Evolutionary conservation across 2,113 vertebrate species (phyloP).

Genomic region (Lepus timidus): DNA sequence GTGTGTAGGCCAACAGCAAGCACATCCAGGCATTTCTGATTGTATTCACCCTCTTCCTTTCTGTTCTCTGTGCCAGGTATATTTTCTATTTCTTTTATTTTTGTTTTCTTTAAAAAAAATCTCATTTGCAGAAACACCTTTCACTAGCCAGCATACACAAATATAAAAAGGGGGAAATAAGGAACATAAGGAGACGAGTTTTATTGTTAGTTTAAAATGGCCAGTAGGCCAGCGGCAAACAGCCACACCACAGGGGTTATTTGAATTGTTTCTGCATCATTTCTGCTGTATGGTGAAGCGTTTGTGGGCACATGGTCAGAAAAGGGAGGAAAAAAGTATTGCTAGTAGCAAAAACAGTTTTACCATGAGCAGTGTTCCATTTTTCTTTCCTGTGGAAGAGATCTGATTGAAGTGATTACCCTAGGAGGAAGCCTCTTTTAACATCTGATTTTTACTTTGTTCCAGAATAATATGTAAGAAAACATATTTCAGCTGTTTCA

Average conservation of each 20-base stretch:
- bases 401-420: constrained; percentile 2
- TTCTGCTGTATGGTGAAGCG: not conserved
- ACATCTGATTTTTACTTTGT: constrained; percentile 31
- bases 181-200: constrained; percentile 35
- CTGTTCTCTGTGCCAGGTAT: not conserved
- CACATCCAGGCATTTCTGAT: constrained; percentile 19
- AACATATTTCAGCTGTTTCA: constrained; percentile 47
- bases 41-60: constrained; percentile 50
- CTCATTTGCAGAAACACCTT: constrained; percentile 51
- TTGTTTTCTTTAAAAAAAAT: not conserved
- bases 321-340: not conserved
- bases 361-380: not conserved
- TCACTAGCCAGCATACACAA: constrained; percentile 32
- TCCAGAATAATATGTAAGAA: constrained; percentile 9
- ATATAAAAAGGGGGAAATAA: constrained; percentile 18
- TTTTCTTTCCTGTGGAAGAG: not conserved
- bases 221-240: not conserved
- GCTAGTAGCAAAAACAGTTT: constrained; percentile 7
- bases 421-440: constrained; percentile 12
- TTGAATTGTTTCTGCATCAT: constrained; percentile 15
- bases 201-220: constrained; percentile 30
- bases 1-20: not conserved
- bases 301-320: not conserved
- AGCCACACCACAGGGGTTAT: not conserved
- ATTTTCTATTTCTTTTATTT: constrained; percentile 54